These are phyloP conservation scores for Campoplex nolae DNA, from an alignment of 2,888 invertebrate genomes.

Conservation along the genomic window DNA sequence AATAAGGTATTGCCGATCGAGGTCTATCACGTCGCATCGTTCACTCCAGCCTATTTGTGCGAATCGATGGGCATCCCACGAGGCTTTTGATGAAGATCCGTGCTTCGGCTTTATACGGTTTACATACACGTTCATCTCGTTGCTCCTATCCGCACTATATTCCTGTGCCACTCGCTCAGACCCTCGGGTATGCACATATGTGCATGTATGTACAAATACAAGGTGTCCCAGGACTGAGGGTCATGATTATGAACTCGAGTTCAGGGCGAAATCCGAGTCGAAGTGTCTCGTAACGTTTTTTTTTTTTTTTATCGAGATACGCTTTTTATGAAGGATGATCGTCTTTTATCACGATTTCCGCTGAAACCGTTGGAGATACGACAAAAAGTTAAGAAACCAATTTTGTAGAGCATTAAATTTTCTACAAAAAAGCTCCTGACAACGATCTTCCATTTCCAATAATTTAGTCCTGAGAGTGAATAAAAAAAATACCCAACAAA, in stretches of 20 bases:
- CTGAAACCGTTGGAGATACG: not conserved
- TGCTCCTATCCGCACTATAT: slow-evolving; percentile 50
- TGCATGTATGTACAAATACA: not conserved
- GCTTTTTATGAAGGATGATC: too few species aligned
- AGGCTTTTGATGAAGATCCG: slow-evolving; percentile 67
- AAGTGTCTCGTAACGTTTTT: not conserved
- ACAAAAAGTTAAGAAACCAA: not conserved
- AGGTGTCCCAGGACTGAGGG: not conserved
- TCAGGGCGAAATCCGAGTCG: not conserved
- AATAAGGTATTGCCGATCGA: not conserved
- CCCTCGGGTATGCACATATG: not conserved
- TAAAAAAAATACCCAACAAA: not conserved
- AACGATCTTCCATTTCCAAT: not conserved
- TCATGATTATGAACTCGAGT: not conserved
- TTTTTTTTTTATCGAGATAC: too few species aligned
- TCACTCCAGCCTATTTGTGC: slow-evolving; percentile 59
- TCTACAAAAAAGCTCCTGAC: not conserved
- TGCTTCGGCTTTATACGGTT: slow-evolving; percentile 38
- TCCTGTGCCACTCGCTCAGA: slow-evolving; percentile 1
- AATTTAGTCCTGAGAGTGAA: not conserved
- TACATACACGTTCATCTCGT: slow-evolving; percentile 56
- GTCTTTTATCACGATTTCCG: not conserved
- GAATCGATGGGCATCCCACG: slow-evolving; percentile 64
- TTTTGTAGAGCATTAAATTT: not conserved
- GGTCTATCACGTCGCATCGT: slow-evolving; percentile 10